A percentile compares a stretch with the other conserved stretches of the same genome.
Evolutionary conservation across 1,140 invertebrate species (phyloP).

Genomic region (Zophobas atratus): DNA sequence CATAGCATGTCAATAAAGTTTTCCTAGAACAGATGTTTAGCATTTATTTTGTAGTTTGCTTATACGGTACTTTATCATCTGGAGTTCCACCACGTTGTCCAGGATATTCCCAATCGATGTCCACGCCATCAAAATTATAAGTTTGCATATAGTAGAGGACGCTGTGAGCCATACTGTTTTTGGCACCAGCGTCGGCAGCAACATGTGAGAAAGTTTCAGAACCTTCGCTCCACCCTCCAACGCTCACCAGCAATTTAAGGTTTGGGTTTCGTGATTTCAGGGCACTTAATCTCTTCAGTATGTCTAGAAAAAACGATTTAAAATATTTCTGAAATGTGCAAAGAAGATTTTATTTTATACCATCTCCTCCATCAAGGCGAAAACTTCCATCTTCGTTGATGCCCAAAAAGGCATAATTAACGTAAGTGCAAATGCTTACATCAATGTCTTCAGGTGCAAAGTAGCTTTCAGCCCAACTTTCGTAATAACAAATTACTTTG

Average conservation of each 20-base stretch:
- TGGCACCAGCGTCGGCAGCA: constrained; percentile 69
- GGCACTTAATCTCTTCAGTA: constrained; percentile 1
- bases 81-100: constrained; percentile 70
- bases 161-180: constrained; percentile 52
- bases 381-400: constrained; percentile 69
- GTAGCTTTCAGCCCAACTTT: constrained; percentile 73
- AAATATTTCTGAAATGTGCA: background rate
- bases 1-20: constrained; percentile 55
- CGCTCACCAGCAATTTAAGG: constrained; percentile 13
- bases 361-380: constrained; percentile 73
- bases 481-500: constrained; percentile 72
- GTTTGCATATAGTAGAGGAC: constrained; percentile 21
- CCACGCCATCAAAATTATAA: constrained; percentile 73
- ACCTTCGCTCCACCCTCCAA: constrained; percentile 13
- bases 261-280: constrained; percentile 8
- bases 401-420: constrained; percentile 80
- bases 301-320: constrained; percentile 3
- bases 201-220: constrained; percentile 7
- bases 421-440: constrained; percentile 76
- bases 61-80: constrained; percentile 61
- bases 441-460: constrained; percentile 73
- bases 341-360: constrained; percentile 22
- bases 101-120: constrained; percentile 74
- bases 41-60: background rate
- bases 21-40: constrained; percentile 53